Percentiles rank a stretch among this genome's conserved stretches.
These are phyloP conservation scores for Troides oblongomaculatus DNA, from an alignment of 2,888 invertebrate species.

Conservation along the genomic window DNA sequence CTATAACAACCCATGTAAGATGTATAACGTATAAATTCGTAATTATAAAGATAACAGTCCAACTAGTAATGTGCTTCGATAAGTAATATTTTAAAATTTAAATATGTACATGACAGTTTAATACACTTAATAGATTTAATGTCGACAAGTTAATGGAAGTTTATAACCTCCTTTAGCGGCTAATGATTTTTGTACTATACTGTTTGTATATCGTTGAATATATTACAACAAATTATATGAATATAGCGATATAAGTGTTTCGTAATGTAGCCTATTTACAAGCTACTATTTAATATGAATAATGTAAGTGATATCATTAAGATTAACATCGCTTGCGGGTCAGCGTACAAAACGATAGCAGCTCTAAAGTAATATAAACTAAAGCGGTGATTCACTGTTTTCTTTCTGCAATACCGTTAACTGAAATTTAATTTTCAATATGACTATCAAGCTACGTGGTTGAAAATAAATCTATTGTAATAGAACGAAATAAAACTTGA, in stretches of 20 bases:
- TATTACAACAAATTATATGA: background rate
- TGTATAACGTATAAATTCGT: background rate
- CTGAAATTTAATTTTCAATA: slow-evolving; percentile 10
- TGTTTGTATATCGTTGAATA: too few relatives aligned
- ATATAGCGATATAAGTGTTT: slow-evolving; percentile 41
- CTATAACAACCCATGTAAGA: slow-evolving; percentile 4
- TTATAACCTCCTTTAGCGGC: too few relatives aligned
- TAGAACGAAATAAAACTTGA: slow-evolving; percentile 48
- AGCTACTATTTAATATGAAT: slow-evolving; percentile 61
- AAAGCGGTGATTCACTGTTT: slow-evolving; percentile 44
- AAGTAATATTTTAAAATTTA: background rate
- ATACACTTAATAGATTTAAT: background rate
- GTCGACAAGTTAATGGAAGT: background rate
- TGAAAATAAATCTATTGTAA: slow-evolving; percentile 30
- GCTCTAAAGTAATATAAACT: slow-evolving; percentile 43
- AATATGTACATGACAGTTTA: background rate
- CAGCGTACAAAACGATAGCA: slow-evolving; percentile 47
- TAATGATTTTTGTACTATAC: too few relatives aligned
- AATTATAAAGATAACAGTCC: background rate
- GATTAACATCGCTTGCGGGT: slow-evolving; percentile 57
- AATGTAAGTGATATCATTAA: slow-evolving; percentile 55
- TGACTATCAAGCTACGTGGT: slow-evolving; percentile 6
- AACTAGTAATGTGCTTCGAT: background rate
- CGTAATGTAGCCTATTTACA: slow-evolving; percentile 44
- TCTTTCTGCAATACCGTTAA: slow-evolving; percentile 8